phyloP scores from a whole-genome alignment of 2,888 invertebrate genomes.

The Stenolophus ochropezus region DNA sequence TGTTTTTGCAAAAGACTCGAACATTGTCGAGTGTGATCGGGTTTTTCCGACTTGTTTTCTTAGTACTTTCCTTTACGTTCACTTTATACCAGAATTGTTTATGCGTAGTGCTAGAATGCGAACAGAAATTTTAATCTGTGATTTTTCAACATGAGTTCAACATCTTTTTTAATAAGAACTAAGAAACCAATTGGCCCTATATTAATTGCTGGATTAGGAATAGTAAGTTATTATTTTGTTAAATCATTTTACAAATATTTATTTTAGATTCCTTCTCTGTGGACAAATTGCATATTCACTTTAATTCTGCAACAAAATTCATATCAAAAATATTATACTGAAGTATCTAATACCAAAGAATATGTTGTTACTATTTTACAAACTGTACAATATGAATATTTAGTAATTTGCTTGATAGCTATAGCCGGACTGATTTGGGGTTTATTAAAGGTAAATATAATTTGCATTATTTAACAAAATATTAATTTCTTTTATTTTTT shows the following conservation, averaged over 20 bases:
- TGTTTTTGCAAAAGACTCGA: too few relatives aligned
- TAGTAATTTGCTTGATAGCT: not conserved
- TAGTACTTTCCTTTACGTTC: too few relatives aligned
- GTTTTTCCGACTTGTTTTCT: too few relatives aligned
- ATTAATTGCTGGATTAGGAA: not conserved
- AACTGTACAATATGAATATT: conserved; percentile 29
- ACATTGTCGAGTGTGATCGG: too few relatives aligned
- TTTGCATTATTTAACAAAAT: not conserved
- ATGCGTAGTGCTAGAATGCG: not conserved
- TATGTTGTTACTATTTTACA: not conserved
- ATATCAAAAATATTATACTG: not conserved
- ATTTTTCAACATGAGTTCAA: not conserved
- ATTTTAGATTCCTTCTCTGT: conserved; percentile 45
- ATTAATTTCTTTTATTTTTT: conserved; percentile 31
- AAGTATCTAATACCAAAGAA: not conserved
- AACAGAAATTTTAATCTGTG: not conserved
- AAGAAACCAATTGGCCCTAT: not conserved
- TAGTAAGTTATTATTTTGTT: not conserved
- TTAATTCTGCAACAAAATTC: not conserved
- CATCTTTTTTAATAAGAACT: not conserved
- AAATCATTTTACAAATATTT: not conserved
- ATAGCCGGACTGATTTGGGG: conserved; percentile 34
- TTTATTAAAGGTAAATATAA: conserved; percentile 18
- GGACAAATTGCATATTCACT: conserved; percentile 47
- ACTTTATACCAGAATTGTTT: not conserved